phyloP scores from a whole-genome alignment of 2,888 invertebrate species.

The Conops quadrifasciatus region DNA sequence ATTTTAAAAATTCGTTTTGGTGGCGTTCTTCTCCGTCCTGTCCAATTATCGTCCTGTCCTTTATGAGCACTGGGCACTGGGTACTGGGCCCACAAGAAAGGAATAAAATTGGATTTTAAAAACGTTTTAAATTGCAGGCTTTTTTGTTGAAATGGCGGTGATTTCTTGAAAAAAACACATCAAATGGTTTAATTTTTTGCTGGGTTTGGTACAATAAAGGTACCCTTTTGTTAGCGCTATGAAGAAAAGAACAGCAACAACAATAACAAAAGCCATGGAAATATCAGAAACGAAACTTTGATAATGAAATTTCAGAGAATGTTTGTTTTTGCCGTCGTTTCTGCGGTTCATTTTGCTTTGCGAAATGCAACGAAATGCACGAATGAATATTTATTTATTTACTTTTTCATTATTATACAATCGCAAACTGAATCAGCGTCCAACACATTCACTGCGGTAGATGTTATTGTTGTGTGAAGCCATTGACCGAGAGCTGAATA shows the following conservation, averaged over 20 bases:
- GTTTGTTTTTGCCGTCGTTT: background rate
- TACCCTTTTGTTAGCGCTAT: background rate
- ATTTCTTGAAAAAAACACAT: too few relatives aligned
- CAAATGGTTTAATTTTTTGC: too few relatives aligned
- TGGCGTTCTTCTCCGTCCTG: too few relatives aligned
- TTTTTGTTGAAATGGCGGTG: too few relatives aligned
- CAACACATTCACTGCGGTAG: conserved; percentile 2
- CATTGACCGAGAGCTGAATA: conserved; percentile 36
- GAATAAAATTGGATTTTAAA: too few relatives aligned
- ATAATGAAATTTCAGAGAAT: conserved; percentile 27
- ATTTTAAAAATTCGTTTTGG: too few relatives aligned
- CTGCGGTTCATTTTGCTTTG: background rate
- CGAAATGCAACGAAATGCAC: conserved; percentile 21
- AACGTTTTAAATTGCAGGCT: too few relatives aligned
- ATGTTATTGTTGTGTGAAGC: conserved; percentile 26
- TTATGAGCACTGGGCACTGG: too few relatives aligned
- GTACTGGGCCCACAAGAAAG: too few relatives aligned
- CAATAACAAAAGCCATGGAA: conserved; percentile 11
- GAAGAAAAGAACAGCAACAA: background rate
- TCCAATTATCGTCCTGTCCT: too few relatives aligned
- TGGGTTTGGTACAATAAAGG: too few relatives aligned
- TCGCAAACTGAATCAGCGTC: conserved; percentile 29
- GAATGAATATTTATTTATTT: conserved; percentile 25
- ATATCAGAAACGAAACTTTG: conserved; percentile 7
- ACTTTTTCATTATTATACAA: conserved; percentile 33